Evolutionary conservation across 1,140 invertebrate genomes (phyloP), one percentile per base, ranked within the genome.

Genomic region (Drosophila sp.): DNA sequence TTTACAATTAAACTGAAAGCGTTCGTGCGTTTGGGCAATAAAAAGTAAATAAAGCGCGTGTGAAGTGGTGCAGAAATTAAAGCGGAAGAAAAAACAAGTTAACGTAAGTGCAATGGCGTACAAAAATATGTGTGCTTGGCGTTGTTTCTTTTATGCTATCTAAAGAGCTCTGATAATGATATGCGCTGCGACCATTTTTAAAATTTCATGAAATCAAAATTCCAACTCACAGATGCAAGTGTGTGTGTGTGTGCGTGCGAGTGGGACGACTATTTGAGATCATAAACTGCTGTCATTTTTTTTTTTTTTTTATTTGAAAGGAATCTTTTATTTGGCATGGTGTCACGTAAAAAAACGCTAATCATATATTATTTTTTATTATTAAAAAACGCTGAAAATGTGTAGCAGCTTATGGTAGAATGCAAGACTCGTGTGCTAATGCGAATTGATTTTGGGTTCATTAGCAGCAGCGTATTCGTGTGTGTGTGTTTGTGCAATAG

Each of bases 121-220:
- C 38, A 67, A 57, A 57, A 34, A 41, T 41, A 27, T 32, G 14
- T 29, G 5, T 5, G 41, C 57, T 50, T 9, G 16, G 7, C 46
- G 36, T 51, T 45, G 40, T 64, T 77, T 45, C 57, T 34, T 18
- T 32, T 18, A 54, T 71, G 29, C 13, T 21, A 57, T 58, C 51
- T 65, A 13, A 51, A 45, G 58, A 62, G 76, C 11, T 65, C 72
- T 65, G 75, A 76, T 87, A 87, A 87, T 87, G 83, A 87, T 87
- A 87, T 87, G 83, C 82, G 79, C 48, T 82, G 73, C 81, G 82
- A 86, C 82, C 82, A 86, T 86, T 86, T 86, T 89, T 76, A 89
- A 89, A 87, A 87, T 89, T 89, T 89, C 79, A 89, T 77, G 83
- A 87, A 87, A 89, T 87, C 82, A 79, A 87, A 86, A 87, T 87